These are phyloP conservation scores for Gryon sp. DNA, from an alignment of 1,140 invertebrate genomes.

Conservation along the genomic window DNA sequence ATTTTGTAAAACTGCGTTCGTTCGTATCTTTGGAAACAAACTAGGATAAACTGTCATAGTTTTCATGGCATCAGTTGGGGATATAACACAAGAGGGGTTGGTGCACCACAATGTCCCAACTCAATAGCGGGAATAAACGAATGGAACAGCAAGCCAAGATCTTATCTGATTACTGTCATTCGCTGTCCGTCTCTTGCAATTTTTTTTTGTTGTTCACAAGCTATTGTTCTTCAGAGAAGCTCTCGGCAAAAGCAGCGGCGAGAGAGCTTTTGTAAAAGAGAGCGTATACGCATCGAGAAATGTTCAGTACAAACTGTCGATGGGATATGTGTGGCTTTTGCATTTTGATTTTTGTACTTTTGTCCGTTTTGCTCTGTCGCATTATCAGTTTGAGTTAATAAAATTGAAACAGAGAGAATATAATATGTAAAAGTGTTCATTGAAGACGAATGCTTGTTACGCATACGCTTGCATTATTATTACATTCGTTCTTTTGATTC, in stretches of 20 bases:
- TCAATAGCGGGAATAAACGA: slow-evolving; percentile 43
- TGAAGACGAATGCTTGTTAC: no score
- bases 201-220: slow-evolving; percentile 49
- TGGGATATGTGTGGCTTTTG: background rate
- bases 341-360: background rate
- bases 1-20: no score
- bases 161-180: slow-evolving; percentile 53
- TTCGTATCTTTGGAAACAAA: no score
- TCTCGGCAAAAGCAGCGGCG: slow-evolving; percentile 27
- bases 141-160: slow-evolving; percentile 55
- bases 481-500: no score
- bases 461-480: no score
- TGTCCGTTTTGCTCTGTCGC: no score
- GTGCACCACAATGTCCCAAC: slow-evolving; percentile 37
- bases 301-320: slow-evolving; percentile 19
- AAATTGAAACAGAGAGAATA: no score
- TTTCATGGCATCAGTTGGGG: background rate
- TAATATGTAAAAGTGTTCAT: no score
- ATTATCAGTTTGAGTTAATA: no score
- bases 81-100: slow-evolving; percentile 22
- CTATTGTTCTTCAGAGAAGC: no score
- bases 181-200: slow-evolving; percentile 43
- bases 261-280: slow-evolving; percentile 34
- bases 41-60: slow-evolving; percentile 12
- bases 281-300: slow-evolving; percentile 1